Base-by-base conservation (phyloP, 2,888 invertebrate genomes). In the Drosophila niveifrons region DNA sequence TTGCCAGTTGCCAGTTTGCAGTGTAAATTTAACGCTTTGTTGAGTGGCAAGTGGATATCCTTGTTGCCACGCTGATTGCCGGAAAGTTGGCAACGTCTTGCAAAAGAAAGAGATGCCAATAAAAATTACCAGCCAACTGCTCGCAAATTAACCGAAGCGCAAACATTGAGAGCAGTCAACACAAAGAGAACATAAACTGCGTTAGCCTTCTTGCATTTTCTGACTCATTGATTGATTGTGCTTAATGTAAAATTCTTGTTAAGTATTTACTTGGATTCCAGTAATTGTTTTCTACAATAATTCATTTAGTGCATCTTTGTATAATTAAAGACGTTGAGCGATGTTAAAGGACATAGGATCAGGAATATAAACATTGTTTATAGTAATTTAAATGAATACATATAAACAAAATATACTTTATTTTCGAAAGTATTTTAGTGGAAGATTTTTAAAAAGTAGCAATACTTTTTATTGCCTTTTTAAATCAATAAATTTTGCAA, bases 11-110 rank as follows among this genome's bases (percentile, higher is more conserved):
- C 15, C 63, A 62, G 43, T 39, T 66, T 56, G 31, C 63, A 46
- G 51, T 68, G 56, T 62, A 55, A 79, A 77, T 83, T 81, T 81
- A 67, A 86, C 79, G 86, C 79, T 52, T 72, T 70, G 65, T 51
- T 83, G 74, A 56, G 47, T 69, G 66, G 36, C 58, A 75, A 81
- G 64, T 79, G 76, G 48, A 81, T 68, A 72, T 76, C 75, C 63
- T 51, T 76, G 75, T 76, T 55, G 68, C 36, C 72, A 51, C 51
- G 41, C 48, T 46, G 62, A 63, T 63, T 73, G 51, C 56, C 70
- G 70, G 63, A 69, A 69, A 63, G 59, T 70, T 76, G 55, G 47
- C 72, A 71, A 44, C 31, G 47, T 11, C 48, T 36, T 2, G 15
- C 23, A 2, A 31, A 2, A 2, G 3, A 53, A 10, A 1, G 17